A percentile compares a stretch with the other conserved stretches of the same genome.
These are phyloP conservation scores for Gandaritis pyraliata DNA, from an alignment of 2,888 invertebrate genomes.

Conservation along the genomic window DNA sequence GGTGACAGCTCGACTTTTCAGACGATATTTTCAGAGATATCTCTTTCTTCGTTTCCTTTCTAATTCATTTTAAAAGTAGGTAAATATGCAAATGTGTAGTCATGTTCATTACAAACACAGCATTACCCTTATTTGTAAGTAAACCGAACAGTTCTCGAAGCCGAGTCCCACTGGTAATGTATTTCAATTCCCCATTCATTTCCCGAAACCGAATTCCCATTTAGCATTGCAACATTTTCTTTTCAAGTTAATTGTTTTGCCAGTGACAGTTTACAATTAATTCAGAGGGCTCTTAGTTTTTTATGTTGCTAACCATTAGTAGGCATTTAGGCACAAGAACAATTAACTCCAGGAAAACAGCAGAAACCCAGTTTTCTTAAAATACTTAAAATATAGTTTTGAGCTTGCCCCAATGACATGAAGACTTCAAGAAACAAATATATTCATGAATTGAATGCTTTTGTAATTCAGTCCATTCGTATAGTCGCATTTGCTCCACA, in stretches of 20 bases:
- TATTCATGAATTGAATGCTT: too few species aligned
- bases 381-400: too few species aligned
- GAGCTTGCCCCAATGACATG: too few species aligned
- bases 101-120: constrained; percentile 40
- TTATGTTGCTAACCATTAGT: constrained; percentile 14
- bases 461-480: too few species aligned
- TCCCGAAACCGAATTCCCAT: constrained; percentile 57
- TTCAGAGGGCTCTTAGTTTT: constrained; percentile 23
- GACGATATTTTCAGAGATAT: too few species aligned
- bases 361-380: background rate
- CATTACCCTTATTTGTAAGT: constrained; percentile 49
- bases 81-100: background rate
- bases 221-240: constrained; percentile 49
- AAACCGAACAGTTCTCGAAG: constrained; percentile 40
- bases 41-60: too few species aligned
- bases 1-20: too few species aligned
- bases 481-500: too few species aligned
- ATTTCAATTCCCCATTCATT: constrained; percentile 60
- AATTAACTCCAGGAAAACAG: constrained; percentile 16
- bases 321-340: constrained; percentile 8
- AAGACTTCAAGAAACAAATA: too few species aligned
- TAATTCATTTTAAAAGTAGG: too few species aligned
- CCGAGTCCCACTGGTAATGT: constrained; percentile 50
- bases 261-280: constrained; percentile 24
- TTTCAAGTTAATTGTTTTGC: constrained; percentile 39